phyloP scores from a whole-genome alignment of 2,113 vertebrate species.

The Ascaphus truei region DNA sequence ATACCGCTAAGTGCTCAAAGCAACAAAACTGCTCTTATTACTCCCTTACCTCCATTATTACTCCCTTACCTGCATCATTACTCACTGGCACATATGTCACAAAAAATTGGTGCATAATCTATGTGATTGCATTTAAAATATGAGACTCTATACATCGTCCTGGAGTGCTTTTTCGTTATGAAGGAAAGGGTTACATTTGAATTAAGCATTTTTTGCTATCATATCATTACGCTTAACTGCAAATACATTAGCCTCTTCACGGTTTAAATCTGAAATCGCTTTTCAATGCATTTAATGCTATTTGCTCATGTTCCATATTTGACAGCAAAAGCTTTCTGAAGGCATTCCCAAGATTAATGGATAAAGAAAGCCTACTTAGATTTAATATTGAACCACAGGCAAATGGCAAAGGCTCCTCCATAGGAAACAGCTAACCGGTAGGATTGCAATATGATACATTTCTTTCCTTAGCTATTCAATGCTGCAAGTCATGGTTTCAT shows the following conservation, averaged over 20 bases:
- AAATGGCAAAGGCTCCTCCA: constrained; percentile 1
- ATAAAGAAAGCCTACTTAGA: not conserved
- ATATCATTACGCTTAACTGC: constrained; percentile 1
- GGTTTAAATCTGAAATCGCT: not conserved
- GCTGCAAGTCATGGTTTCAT: constrained; percentile 35
- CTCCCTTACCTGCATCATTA: not conserved
- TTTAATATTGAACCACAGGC: constrained; percentile 1
- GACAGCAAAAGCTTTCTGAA: not conserved
- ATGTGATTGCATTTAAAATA: no score
- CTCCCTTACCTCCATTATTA: not conserved
- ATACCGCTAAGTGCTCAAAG: not conserved
- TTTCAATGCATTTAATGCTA: not conserved
- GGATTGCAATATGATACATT: constrained; percentile 24
- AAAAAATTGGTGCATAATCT: not conserved
- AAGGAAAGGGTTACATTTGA: not conserved
- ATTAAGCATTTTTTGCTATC: not conserved
- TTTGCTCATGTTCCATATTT: not conserved
- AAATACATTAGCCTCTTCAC: constrained; percentile 9
- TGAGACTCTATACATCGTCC: no score
- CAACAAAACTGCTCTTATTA: not conserved
- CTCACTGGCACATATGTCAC: not conserved
- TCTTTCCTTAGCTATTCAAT: constrained; percentile 24
- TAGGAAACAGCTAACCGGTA: constrained; percentile 10
- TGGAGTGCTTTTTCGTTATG: no score
- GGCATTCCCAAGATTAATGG: constrained; percentile 15